Conservation (phyloP, 2,888 invertebrate genomes). For the Nomada fabriciana region DNA sequence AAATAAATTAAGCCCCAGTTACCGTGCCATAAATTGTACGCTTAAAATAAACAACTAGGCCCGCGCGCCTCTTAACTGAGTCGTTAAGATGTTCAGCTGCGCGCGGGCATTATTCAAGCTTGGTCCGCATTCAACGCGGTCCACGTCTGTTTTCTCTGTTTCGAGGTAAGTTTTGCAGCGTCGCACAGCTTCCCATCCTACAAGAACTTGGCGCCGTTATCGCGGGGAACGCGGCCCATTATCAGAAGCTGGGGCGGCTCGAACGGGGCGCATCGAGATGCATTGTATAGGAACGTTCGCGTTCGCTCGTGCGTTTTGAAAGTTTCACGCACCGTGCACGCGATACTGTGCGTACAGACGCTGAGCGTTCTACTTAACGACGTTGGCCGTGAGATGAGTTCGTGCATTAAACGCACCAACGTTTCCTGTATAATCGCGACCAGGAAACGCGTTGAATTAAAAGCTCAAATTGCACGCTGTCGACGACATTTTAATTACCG, state of each 20-base stretch:
- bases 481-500: conserved; percentile 57
- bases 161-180: conserved; percentile 56
- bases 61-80: conserved; percentile 40
- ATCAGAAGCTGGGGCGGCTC: conserved; percentile 40
- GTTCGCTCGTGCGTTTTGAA: conserved; percentile 17
- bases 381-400: conserved; percentile 13
- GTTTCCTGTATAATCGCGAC: conserved; percentile 32
- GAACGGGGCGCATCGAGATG: conserved; percentile 56
- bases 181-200: not conserved
- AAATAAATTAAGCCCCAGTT: conserved; percentile 52
- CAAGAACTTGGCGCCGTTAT: conserved; percentile 57
- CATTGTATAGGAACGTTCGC: conserved; percentile 34
- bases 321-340: conserved; percentile 35
- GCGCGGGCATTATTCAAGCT: conserved; percentile 43
- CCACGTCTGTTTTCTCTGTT: conserved; percentile 63
- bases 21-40: conserved; percentile 39
- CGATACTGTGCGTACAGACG: conserved; percentile 28
- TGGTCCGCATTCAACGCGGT: not conserved
- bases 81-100: conserved; percentile 56
- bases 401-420: conserved; percentile 26
- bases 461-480: conserved; percentile 45
- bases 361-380: conserved; percentile 51
- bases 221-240: conserved; percentile 65
- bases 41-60: conserved; percentile 58
- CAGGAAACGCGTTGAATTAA: conserved; percentile 44